These are phyloP conservation scores for Baccha elongata DNA, from an alignment of 2,888 invertebrate genomes.

Conservation along the genomic window DNA sequence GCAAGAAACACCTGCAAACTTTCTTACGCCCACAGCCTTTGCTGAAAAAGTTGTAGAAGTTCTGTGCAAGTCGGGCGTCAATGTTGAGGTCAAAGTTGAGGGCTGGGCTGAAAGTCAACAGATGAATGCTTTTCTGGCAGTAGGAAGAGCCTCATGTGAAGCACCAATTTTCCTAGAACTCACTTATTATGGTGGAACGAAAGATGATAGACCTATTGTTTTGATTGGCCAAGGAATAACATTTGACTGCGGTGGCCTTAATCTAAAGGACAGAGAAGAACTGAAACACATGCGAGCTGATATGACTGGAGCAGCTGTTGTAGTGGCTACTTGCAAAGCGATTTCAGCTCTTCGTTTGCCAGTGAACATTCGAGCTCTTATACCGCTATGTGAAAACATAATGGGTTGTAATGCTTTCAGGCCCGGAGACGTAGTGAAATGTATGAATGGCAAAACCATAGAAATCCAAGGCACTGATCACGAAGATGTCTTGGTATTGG, in stretches of 20 bases:
- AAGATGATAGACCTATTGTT: constrained; percentile 86
- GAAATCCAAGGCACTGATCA: constrained; percentile 89
- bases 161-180: constrained; percentile 91
- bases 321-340: constrained; percentile 87
- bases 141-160: constrained; percentile 89
- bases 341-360: constrained; percentile 88
- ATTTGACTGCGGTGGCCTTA: constrained; percentile 89
- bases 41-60: constrained; percentile 86
- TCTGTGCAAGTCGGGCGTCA: constrained; percentile 80
- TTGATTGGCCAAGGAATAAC: constrained; percentile 88
- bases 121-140: constrained; percentile 91
- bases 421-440: constrained; percentile 89
- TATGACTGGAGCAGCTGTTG: constrained; percentile 93
- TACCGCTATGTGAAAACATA: constrained; percentile 91
- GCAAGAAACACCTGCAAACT: constrained; percentile 91
- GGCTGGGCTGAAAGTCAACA: constrained; percentile 90
- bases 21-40: constrained; percentile 90
- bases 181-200: constrained; percentile 87
- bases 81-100: constrained; percentile 80
- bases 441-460: constrained; percentile 89
- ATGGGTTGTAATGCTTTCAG: constrained; percentile 89
- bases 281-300: constrained; percentile 90
- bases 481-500: constrained; percentile 89
- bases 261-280: constrained; percentile 84
- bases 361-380: constrained; percentile 88